Base-by-base conservation (phyloP, 2,113 vertebrate species). In the Falcunculus frontatus region DNA sequence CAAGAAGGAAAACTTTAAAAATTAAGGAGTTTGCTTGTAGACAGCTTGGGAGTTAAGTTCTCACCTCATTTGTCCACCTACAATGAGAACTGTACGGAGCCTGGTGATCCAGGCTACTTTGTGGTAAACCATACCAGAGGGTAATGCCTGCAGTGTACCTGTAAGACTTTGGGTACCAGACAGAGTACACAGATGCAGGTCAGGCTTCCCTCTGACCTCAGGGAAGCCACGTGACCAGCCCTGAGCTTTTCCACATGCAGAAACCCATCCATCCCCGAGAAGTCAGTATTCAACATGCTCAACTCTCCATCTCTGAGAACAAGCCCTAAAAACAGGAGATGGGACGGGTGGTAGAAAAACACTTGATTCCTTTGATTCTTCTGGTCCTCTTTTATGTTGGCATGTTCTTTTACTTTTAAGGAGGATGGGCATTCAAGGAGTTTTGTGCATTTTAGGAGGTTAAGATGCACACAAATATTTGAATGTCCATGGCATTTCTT, bases 41-140 rank as follows among this genome's bases (percentile, higher is more conserved):
- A 9, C 3, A 55, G 6, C 9, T 47, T 29, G 59, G 33, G 26
- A 63, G 11, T 46, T 56, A 62, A 73, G 16, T 57, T 46, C 52
- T 80, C 16, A 44, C 9, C 21, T 75, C 26, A 17, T 75, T 46
- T 41, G 12, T 56, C 16, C 26, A 15, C 41, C 26, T 53, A n/a
- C 32, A 37, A n/a, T 39, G 37, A 64, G 30, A 59, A 69, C 18
- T 33, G 11, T 39, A 6, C 12, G 39, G 13, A 65, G 18, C 21
- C 19, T 60, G 57, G 15, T 2, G 3, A 29, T 29, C 10, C 4
- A 44, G 32, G 18, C 18, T 64, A 4, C 32, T 69, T 41, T 44
- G 22, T 65, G 29, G 33, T 33, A 65, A 65, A 33, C 0, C 1
- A 33, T 19, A 37, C 10, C 2, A 18, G 10, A 15, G 3, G 2